phyloP scores from a whole-genome alignment of 2,113 vertebrate species.

The Odontesthes bonariensis region DNA sequence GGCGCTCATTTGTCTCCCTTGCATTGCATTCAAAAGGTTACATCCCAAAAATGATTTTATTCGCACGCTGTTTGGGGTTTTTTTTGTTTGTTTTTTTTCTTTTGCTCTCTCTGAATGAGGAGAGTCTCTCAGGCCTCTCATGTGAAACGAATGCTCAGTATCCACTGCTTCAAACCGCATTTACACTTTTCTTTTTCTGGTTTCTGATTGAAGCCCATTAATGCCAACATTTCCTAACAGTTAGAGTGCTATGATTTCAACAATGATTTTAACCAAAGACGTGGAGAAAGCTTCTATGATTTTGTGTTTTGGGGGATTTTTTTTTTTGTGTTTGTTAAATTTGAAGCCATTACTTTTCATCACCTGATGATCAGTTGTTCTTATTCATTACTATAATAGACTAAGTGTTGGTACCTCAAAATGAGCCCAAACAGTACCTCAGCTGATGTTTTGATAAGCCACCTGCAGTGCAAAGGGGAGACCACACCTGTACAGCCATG shows the following conservation, averaged over 20 bases:
- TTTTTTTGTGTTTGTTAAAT: constrained; percentile 67
- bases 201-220: constrained; percentile 10
- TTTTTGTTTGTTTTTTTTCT: not conserved
- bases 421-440: constrained; percentile 89
- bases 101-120: not conserved
- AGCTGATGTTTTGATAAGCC: constrained; percentile 85
- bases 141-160: constrained; percentile 27
- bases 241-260: constrained; percentile 68
- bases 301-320: constrained; percentile 63
- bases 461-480: constrained; percentile 75
- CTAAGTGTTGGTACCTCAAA: constrained; percentile 89
- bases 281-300: constrained; percentile 85
- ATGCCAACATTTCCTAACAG: constrained; percentile 65
- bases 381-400: constrained; percentile 80
- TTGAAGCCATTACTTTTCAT: constrained; percentile 66
- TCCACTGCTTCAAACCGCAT: constrained; percentile 26
- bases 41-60: not conserved
- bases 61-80: not conserved
- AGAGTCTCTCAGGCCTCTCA: constrained; percentile 14
- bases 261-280: constrained; percentile 94
- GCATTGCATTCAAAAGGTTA: constrained; percentile 28
- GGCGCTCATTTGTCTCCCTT: constrained; percentile 38
- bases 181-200: constrained; percentile 3
- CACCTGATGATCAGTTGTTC: constrained; percentile 76
- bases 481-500: constrained; percentile 83